A percentile compares a stretch with the other conserved stretches of the same genome.
phyloP scores from a whole-genome alignment of 37 sponge, comb jelly and placozoan species.

The Aphrocallistes beatrix region DNA sequence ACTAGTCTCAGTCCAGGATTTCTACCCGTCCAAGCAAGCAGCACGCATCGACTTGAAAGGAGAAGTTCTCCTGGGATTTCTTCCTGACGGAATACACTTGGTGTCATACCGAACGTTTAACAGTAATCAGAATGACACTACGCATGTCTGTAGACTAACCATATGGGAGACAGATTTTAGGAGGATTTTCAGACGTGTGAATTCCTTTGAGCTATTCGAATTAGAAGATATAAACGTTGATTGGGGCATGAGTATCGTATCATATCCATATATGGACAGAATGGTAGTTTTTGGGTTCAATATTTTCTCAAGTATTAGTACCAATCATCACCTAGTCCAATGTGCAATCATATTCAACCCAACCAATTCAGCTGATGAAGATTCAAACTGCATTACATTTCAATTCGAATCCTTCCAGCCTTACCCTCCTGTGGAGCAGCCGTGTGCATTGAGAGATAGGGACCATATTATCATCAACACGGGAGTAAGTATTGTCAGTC shows the following conservation, averaged over 20 bases:
- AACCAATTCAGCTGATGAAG: too few species aligned
- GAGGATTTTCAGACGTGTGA: not conserved
- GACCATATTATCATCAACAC: not conserved
- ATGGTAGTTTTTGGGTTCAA: not conserved
- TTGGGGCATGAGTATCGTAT: not conserved
- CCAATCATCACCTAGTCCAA: not conserved
- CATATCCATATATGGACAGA: not conserved
- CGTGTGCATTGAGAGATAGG: not conserved
- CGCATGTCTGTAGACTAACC: not conserved
- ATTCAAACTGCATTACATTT: not conserved
- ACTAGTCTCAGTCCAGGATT: not conserved
- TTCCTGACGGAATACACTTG: not conserved
- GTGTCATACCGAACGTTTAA: not conserved
- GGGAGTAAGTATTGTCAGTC: not conserved
- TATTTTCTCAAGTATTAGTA: not conserved
- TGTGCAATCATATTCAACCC: not conserved
- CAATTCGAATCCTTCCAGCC: not conserved
- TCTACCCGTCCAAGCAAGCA: not conserved
- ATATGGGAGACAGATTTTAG: not conserved
- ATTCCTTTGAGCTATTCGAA: not conserved
- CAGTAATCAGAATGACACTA: not conserved
- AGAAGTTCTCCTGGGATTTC: not conserved
- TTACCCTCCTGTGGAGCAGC: not conserved
- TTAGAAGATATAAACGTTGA: not conserved
- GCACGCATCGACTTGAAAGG: not conserved